These are phyloP conservation scores for Paratilapia polleni DNA, from an alignment of 2,113 vertebrate genomes.

Conservation along the genomic window DNA sequence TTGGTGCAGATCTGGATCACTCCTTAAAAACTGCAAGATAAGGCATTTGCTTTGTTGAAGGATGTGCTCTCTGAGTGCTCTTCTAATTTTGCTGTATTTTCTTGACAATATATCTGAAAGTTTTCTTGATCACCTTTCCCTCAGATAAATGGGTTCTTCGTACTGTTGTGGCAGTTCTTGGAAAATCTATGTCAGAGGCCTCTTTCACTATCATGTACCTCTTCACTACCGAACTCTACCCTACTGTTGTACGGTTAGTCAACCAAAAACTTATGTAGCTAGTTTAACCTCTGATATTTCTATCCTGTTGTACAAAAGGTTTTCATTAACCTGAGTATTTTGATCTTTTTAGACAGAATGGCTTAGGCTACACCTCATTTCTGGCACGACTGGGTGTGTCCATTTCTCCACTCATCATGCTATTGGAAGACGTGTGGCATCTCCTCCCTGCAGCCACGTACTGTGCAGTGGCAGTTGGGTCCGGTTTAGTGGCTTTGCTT, in stretches of 20 bases:
- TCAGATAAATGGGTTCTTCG: slow-evolving; percentile 77
- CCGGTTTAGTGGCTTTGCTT: slow-evolving; percentile 75
- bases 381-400: slow-evolving; percentile 84
- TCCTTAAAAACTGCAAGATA: not conserved
- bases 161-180: slow-evolving; percentile 79
- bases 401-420: slow-evolving; percentile 81
- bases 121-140: not conserved
- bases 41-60: not conserved
- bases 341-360: slow-evolving; percentile 83
- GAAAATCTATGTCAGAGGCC: slow-evolving; percentile 87
- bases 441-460: slow-evolving; percentile 79
- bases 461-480: slow-evolving; percentile 72
- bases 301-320: not conserved
- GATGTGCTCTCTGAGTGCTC: not conserved
- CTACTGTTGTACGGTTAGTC: slow-evolving; percentile 87
- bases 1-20: not conserved
- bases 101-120: not conserved
- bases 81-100: not conserved
- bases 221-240: slow-evolving; percentile 89
- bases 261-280: not conserved
- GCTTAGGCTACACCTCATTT: slow-evolving; percentile 83
- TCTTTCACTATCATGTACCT: slow-evolving; percentile 86
- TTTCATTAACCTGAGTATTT: not conserved
- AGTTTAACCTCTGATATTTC: not conserved
- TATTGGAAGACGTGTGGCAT: slow-evolving; percentile 84